A percentile compares a stretch with the other conserved stretches of the same genome.
phyloP scores from a whole-genome alignment of 2,113 vertebrate species.

The Cottus gobio region DNA sequence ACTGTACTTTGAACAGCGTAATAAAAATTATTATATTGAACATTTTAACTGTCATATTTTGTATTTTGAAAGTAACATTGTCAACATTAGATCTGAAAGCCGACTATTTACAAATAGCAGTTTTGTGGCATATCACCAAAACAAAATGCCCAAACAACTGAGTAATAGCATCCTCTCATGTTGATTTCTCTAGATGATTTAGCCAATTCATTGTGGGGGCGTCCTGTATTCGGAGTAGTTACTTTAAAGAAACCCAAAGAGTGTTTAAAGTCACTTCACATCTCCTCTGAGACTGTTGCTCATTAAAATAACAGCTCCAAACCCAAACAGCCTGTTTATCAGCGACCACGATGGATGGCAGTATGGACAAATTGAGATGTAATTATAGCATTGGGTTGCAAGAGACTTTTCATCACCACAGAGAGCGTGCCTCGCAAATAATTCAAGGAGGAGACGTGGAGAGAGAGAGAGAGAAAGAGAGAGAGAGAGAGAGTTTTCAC shows the following conservation, averaged over 20 bases:
- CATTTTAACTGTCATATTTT: background rate
- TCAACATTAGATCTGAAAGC: conserved; percentile 5
- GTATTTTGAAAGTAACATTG: background rate
- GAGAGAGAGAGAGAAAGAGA: conserved; percentile 10
- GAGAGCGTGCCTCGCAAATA: conserved; percentile 51
- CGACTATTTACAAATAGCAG: background rate
- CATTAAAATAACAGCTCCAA: conserved; percentile 63
- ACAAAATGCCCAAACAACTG: conserved; percentile 3
- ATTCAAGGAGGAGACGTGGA: conserved; percentile 46
- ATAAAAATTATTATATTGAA: background rate
- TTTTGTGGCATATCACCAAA: background rate
- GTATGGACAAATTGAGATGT: conserved; percentile 61
- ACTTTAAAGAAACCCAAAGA: conserved; percentile 42
- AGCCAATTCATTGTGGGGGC: conserved; percentile 39
- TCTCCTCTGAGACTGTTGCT: conserved; percentile 55
- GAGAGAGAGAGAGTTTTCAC: conserved; percentile 14
- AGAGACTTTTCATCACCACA: conserved; percentile 54
- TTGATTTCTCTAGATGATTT: conserved; percentile 27
- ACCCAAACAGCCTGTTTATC: conserved; percentile 63
- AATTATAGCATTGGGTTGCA: conserved; percentile 63
- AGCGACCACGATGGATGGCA: conserved; percentile 25
- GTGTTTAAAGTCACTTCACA: conserved; percentile 57
- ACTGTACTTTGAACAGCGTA: background rate
- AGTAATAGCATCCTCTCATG: conserved; percentile 1
- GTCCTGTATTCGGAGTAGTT: conserved; percentile 19